These are phyloP conservation scores for Camponotus floridanus DNA, from an alignment of 1,140 invertebrate species.

Conservation along the genomic window DNA sequence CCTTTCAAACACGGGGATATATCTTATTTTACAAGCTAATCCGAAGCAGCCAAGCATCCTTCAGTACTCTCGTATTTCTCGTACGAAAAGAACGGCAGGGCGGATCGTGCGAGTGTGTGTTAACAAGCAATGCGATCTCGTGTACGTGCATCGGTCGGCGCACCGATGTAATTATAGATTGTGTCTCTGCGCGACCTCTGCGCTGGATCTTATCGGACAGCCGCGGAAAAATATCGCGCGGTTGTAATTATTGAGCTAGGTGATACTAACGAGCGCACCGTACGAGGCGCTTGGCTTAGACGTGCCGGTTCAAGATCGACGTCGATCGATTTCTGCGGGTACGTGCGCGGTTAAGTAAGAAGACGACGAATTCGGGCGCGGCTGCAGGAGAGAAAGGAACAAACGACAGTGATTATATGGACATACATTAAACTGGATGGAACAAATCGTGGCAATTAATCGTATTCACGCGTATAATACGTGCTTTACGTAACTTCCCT, in stretches of 20 bases:
- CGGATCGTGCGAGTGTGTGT: conserved; percentile 18
- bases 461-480: conserved; percentile 44
- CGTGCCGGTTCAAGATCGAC: conserved; percentile 63
- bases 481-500: conserved; percentile 40
- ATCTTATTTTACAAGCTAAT: conserved; percentile 53
- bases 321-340: conserved; percentile 61
- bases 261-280: conserved; percentile 47
- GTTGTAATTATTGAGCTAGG: conserved; percentile 79
- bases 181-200: conserved; percentile 82
- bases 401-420: conserved; percentile 65
- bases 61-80: conserved; percentile 31
- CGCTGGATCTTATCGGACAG: conserved; percentile 78
- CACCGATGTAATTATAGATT: conserved; percentile 85
- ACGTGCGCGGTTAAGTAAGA: conserved; percentile 33
- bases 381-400: conserved; percentile 67
- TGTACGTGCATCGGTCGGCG: conserved; percentile 65
- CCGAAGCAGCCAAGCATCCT: conserved; percentile 36
- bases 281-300: conserved; percentile 22
- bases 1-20: conserved; percentile 30
- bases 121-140: conserved; percentile 40
- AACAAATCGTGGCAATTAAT: conserved; percentile 72
- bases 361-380: conserved; percentile 66
- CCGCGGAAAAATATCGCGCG: conserved; percentile 75
- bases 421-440: conserved; percentile 63
- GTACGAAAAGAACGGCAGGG: neutral